Evolutionary conservation across 2,888 invertebrate species (phyloP), one percentile per base, ranked within the genome.

Genomic region (Leucoma salicis): DNA sequence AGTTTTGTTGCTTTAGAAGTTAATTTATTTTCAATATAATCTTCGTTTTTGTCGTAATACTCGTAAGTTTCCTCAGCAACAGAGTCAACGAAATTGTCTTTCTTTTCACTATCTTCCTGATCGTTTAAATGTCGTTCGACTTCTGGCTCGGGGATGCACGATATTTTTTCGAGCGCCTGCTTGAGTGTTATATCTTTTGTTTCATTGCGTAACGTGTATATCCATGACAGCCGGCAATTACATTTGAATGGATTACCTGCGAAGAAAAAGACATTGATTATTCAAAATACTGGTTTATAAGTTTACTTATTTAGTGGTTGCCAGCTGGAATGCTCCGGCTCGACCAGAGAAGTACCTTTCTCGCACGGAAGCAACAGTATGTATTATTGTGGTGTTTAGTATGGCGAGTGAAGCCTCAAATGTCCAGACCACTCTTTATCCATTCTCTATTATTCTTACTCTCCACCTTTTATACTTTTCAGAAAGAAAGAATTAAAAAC

Each of bases 161-260:
- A 93, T 68, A 95, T 87, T 74, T 94, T 92, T 67, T 95, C 94
- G 40, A 96, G 90, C 33, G 93, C 91, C 63, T 92, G 91, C 63
- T 90, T 92, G 59, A 95, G 88, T 56, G 92, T 91, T 55, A 81
- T 83, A 81, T 94, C 94, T 76, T 92, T 92, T 50, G 95, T 95
- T 69, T 94, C 94, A 82, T 94, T 93, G 56, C 92, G 91, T 55
- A 96, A 85, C 40, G 91, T 90, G 89, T 94, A 94, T 77, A 96
- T 92, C 96, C 96, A 96, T 35, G 93, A 92, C 46, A 96, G 91
- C 42, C 95, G 94, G 80, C 96, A 96, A 88, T 96, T 95, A 86
- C 96, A 96, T 78, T 92, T 91, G 82, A 96, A 93, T 70, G 93
- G 93, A 90, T 96, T 96, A 77, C 94, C 96, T 96, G 93, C 31